Evolutionary conservation across 1,140 invertebrate species (phyloP).

Genomic region (Aplysia californica): DNA sequence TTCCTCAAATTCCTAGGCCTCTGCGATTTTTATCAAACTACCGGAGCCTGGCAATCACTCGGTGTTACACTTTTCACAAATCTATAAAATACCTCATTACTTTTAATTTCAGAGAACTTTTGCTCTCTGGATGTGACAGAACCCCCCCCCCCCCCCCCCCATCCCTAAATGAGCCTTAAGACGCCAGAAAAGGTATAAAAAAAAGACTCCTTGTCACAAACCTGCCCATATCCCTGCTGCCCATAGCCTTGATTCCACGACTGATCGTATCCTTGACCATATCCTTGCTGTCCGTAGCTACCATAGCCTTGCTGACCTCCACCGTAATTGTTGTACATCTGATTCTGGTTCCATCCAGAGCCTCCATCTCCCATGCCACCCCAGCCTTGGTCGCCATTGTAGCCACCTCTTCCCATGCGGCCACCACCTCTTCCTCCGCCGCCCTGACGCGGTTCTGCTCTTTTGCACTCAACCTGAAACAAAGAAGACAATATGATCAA

Average conservation of each 20-base stretch:
- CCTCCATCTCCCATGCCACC: constrained; percentile 21
- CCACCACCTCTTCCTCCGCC: constrained; percentile 22
- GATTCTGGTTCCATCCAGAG: constrained; percentile 12
- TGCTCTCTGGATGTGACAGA: no score
- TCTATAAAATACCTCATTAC: no score
- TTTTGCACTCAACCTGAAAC: constrained; percentile 30
- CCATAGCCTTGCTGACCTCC: constrained; percentile 13
- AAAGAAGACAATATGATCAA: no score
- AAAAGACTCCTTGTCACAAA: no score
- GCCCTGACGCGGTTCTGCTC: constrained; percentile 29
- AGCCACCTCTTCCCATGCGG: constrained; percentile 3
- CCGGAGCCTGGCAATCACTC: no score
- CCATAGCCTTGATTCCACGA: constrained; percentile 21
- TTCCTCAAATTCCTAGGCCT: no score
- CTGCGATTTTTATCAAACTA: no score
- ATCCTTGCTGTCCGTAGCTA: constrained; percentile 9
- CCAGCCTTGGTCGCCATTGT: constrained; percentile 10
- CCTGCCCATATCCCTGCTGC: constrained; percentile 22
- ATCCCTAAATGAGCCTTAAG: no score
- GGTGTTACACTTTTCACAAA: no score
- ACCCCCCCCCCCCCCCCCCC: no score
- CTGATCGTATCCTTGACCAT: constrained; percentile 17
- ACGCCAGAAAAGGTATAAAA: no score
- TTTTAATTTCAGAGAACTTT: no score
- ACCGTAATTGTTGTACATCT: constrained; percentile 18